These are phyloP conservation scores for Drosophila anomelani DNA, from an alignment of 2,888 invertebrate genomes.

Conservation along the genomic window DNA sequence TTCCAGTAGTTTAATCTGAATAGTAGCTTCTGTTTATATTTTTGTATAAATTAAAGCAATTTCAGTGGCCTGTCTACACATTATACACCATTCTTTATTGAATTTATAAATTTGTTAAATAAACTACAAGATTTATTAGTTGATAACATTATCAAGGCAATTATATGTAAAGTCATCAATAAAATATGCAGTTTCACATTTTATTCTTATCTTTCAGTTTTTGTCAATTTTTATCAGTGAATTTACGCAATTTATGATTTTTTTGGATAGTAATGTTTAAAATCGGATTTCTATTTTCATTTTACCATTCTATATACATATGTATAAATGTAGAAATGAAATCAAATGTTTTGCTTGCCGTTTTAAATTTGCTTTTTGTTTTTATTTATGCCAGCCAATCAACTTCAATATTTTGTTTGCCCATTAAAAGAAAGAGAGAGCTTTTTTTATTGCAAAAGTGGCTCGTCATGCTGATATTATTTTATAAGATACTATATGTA, in stretches of 20 bases:
- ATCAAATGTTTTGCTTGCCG: no score
- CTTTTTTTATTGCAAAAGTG: constrained; percentile 3
- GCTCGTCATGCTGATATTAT: constrained; percentile 4
- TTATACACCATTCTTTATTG: neutral
- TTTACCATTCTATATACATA: no score
- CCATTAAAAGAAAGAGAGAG: neutral
- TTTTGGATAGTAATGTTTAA: no score
- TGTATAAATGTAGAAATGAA: no score
- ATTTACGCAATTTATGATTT: no score
- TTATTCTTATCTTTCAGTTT: no score
- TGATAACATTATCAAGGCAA: neutral
- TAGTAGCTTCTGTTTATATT: neutral
- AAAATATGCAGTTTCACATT: neutral
- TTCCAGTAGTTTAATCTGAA: neutral
- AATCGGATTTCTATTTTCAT: no score
- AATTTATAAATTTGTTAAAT: neutral
- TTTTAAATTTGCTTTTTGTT: neutral
- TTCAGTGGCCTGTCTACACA: neutral
- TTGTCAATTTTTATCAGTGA: neutral
- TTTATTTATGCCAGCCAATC: neutral
- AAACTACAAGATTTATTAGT: neutral
- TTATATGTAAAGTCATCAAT: neutral
- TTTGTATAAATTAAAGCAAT: neutral
- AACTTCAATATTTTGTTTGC: neutral
- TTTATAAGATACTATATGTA: neutral